Evolutionary conservation across 2,113 vertebrate genomes (phyloP).

Genomic region (Tragelaphus scriptus): DNA sequence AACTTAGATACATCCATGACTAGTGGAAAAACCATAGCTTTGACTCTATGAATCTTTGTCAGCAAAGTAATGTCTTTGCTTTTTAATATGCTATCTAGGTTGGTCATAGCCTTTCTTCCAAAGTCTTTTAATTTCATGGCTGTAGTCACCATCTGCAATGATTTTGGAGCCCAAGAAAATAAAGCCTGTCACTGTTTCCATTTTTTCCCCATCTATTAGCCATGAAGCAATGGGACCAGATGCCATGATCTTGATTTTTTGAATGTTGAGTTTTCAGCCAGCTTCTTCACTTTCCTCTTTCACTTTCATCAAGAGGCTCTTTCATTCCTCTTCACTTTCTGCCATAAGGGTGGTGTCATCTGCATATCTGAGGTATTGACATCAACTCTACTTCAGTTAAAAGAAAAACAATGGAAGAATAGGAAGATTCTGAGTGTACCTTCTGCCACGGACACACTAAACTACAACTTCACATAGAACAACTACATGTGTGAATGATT

Average conservation of each 20-base stretch:
- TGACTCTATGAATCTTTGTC: not conserved
- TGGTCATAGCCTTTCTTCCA: not conserved
- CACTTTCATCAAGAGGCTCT: not conserved
- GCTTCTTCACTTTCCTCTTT: not conserved
- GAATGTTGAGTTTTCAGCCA: not conserved
- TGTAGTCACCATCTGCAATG: not conserved
- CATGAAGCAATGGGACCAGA: not conserved
- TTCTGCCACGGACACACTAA: not conserved
- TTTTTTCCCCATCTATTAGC: not conserved
- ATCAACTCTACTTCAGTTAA: not conserved
- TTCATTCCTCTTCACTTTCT: not conserved
- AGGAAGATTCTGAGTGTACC: not conserved
- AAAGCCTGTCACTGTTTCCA: not conserved
- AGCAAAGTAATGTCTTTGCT: not conserved
- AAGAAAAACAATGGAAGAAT: not conserved
- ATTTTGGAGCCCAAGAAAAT: not conserved
- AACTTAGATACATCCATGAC: not conserved
- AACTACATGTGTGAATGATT: not conserved
- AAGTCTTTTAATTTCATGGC: not conserved
- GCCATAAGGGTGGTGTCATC: not conserved
- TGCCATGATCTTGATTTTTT: not conserved
- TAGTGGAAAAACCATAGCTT: not conserved
- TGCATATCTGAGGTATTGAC: not conserved
- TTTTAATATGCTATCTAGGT: not conserved
- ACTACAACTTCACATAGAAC: not conserved